phyloP scores from a whole-genome alignment of 2,113 vertebrate species.

The Dryoscopus gambensis region DNA sequence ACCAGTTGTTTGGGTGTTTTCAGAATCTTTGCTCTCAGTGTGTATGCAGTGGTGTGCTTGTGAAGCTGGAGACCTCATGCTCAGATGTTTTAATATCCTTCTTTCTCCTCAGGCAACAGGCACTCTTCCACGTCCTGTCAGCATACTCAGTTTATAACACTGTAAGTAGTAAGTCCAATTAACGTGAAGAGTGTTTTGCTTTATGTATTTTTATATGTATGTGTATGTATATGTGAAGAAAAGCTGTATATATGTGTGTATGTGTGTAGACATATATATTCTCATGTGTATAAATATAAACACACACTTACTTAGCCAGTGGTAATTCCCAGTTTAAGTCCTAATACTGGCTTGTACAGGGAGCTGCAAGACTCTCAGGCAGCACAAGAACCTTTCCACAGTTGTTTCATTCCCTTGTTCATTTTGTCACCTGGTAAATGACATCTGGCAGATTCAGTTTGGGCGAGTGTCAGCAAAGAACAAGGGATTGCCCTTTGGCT shows the following conservation, averaged over 20 bases:
- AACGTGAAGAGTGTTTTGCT: not conserved
- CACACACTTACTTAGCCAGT: not conserved
- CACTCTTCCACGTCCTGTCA: constrained; percentile 87
- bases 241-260: not conserved
- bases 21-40: not conserved
- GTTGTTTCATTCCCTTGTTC: not conserved
- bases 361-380: not conserved
- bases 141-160: constrained; percentile 93
- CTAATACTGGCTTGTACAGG: not conserved
- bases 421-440: not conserved
- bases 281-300: not conserved
- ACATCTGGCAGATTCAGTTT: not conserved
- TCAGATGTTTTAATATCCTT: not conserved
- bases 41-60: accelerated
- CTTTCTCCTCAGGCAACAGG: constrained; percentile 82
- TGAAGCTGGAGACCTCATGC: not conserved
- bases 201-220: not conserved
- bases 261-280: not conserved
- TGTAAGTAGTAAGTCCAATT: constrained; percentile 71
- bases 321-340: not conserved
- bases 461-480: not conserved
- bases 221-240: not conserved
- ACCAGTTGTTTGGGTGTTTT: not conserved
- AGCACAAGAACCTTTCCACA: not conserved
- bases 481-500: not conserved